Evolutionary conservation across 2,888 invertebrate species (phyloP), one percentile per base, ranked within the genome.

Genomic region (Leuctra nigra): DNA sequence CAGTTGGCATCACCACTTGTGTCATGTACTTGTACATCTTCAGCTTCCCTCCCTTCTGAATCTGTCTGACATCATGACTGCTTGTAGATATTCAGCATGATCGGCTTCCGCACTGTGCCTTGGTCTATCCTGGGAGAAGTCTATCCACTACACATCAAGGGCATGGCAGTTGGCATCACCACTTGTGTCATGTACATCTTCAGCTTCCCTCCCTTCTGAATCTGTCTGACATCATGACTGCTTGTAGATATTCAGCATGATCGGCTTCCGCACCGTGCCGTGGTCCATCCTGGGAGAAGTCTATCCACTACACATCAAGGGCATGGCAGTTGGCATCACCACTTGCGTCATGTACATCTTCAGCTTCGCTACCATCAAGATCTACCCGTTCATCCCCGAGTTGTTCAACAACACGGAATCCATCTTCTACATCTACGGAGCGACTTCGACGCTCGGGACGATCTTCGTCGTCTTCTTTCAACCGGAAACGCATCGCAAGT

Each of bases 401-500:
- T 18, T 39, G 4, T 20, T 39, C 4, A 16, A 39, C 39, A 18
- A 16, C 7, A 39, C 16, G 18, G 68, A 72, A 25, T 16, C 39
- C 16, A 39, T 39, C 16, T 39, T 39, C 39, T 39, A 39, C 39
- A 7, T 39, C 16, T 39, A 14, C 18, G 39, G 18, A 16, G 39
- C 18, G 3, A 39, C 39, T 4, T 39, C 39, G n/a, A 20, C 39
- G 39, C 9, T 39, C 7, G 39, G 39, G 18, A 39, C 39, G 4
- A 3, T 39, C 2, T 39, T 39, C 18, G 39, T 39, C 7, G 9
- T 39, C 2, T 6, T 39, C 39, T 39, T 39, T 20, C 39, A 39
- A 20, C 39, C 39, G 4, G 39, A 39, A 20, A 39, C 39, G 2
- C 39, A 73, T 59, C 77, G 77, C 0, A 78, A 77, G 62, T 74